Conservation (phyloP, 2,797 vertebrate species). For the Emys orbicularis region DNA sequence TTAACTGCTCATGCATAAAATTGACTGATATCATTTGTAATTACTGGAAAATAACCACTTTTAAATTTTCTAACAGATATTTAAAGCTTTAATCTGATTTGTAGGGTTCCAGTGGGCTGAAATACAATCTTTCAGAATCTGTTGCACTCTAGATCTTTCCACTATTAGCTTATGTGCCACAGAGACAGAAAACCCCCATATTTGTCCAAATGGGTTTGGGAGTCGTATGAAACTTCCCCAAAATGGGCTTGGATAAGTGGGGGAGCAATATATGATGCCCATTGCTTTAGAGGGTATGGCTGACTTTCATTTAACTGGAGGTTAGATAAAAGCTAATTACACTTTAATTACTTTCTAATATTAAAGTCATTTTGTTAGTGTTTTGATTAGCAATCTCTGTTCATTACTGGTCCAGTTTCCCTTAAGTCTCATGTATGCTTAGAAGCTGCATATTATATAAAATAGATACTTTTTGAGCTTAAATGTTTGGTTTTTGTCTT, state of each 20-base stretch:
- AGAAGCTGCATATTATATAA: neutral
- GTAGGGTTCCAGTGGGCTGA: neutral
- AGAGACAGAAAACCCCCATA: neutral
- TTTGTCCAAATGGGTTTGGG: neutral
- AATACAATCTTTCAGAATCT: neutral
- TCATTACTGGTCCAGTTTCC: neutral
- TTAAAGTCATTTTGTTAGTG: neutral
- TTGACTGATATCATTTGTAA: conserved; percentile 65
- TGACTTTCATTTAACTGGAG: neutral
- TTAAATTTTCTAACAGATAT: conserved; percentile 57
- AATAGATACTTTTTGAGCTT: neutral
- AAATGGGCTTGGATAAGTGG: too few relatives aligned
- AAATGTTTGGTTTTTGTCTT: neutral
- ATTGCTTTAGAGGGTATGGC: neutral
- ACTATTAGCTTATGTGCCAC: neutral
- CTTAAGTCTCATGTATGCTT: neutral
- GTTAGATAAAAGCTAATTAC: neutral
- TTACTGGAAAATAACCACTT: conserved; percentile 65
- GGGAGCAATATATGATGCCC: neutral
- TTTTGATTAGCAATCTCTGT: neutral
- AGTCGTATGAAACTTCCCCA: neutral
- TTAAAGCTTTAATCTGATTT: conserved; percentile 40
- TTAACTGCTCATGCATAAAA: conserved; percentile 70
- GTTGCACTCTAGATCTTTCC: neutral
- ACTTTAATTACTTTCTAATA: neutral